Evolutionary conservation across 35 echinoderm and acorn worm species (phyloP), one percentile per base, ranked within the genome.

Genomic region (Strongylocentrotus purpuratus): DNA sequence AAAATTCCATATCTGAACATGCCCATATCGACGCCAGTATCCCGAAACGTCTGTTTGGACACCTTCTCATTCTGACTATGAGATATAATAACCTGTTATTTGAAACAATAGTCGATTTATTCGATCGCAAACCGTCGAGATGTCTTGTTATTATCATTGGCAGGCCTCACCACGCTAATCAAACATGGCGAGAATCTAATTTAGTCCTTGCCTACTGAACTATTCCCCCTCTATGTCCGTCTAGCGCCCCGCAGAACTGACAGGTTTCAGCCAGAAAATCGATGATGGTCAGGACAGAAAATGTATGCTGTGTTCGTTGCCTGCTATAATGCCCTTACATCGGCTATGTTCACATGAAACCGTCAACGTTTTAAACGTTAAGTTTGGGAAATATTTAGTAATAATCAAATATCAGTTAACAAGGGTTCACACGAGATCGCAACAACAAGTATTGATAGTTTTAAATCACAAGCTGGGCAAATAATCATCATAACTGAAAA

Each of bases 101-200:
- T n/a, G 65, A 78, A 78, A 78, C 65, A 78, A 78, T 78, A 28
- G 65, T 78, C 65, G 18, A 78, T 78, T n/a, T 22, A n/a, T 78
- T 22, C 65, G 7, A 78, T 78, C 65, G 65, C 65, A n/a, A 28
- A 6, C 28, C 2, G 65, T 78, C 15, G 18, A 78, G 65, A 78
- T 78, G 65, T 78, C 65, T 78, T 78, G 65, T 78, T 78, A 55
- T 55, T 55, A 28, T 78, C 65, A 78, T 78, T 78, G 65, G 65
- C 25, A 78, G 20, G 65, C 65, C 65, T 78, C 65, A 8, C 65
- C 65, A 78, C n/a, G 65, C 65, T 78, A 78, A 78, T 78, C 65
- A 78, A 78, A 78, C 65, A 78, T 78, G 65, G 25, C 65, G 28
- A 22, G 22, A 22, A 78, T 78, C 65, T 78, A 22, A 78, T 78